Base-by-base conservation (phyloP, 2,888 invertebrate genomes). In the Ornithoptera alexandrae region DNA sequence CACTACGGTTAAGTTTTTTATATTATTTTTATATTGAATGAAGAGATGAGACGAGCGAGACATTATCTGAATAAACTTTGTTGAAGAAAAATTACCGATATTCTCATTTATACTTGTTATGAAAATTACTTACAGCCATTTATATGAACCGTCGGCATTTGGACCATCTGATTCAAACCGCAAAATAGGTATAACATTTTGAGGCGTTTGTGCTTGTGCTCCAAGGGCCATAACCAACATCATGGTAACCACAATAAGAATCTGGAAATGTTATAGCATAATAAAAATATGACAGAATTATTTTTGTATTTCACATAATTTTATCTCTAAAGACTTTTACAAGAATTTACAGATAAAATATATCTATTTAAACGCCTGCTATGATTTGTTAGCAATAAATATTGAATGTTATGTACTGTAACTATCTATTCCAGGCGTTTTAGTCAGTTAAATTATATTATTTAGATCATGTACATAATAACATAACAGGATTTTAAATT, bases 61-160 rank as follows among this genome's bases (percentile, higher is more conserved):
- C 30, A 0, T 8, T n/a, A 53, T 53, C 18, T n/a, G 18, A n/a
- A 53, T 53, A 5, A 53, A 53, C 53, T 18, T 53, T 15, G 15
- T 46, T 2, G 46, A 53, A 53, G n/a, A 7, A 53, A 4, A 53
- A n/a, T 53, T 1, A 18, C 3, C 17, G 15, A 15, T 10, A 15
- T 46, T 46, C 15, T 46, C 15, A 15, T 6, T 46, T 46, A 30
- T 46, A 36, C 18, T 53, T 50, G 17, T 15, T 22, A 39, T 20
- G 18, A 30, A 67, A 58, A 62, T 59, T 50, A 83, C 92, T 85
- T 83, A 93, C 92, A 90, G 81, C 94, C 94, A 95, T 83, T 94
- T 94, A 80, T 95, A 95, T 1, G 94, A 90, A 61, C 95, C 95
- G 75, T 95, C 95, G 18, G 91, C 90, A 77, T 94, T 94, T 0